A percentile compares a stretch with the other conserved stretches of the same genome.
Conservation (phyloP, 2,113 vertebrate species). For the Dasyprocta punctata region DNA sequence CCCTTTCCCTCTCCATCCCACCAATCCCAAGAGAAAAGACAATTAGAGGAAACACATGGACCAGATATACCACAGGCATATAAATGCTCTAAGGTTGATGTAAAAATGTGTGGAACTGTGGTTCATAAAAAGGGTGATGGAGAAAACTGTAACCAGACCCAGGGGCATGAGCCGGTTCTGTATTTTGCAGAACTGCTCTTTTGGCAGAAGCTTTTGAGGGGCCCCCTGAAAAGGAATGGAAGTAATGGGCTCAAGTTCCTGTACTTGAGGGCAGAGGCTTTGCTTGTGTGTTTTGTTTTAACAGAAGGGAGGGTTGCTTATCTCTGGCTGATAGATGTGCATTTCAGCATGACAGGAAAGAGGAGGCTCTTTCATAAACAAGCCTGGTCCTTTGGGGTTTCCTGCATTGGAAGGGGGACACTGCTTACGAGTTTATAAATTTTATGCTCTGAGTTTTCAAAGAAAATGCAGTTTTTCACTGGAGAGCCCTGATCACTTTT, state of each 20-base stretch:
- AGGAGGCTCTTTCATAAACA: conserved; percentile 76
- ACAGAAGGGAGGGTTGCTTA: conserved; percentile 71
- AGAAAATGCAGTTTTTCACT: conserved; percentile 38
- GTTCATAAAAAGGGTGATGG: conserved; percentile 74
- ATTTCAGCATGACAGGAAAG: conserved; percentile 78
- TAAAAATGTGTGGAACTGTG: not conserved
- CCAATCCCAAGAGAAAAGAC: conserved; percentile 53
- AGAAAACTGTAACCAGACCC: conserved; percentile 66
- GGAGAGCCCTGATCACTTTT: conserved; percentile 30
- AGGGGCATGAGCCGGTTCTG: conserved; percentile 46
- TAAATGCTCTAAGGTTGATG: conserved; percentile 41
- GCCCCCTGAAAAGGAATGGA: conserved; percentile 84
- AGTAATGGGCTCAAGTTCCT: conserved; percentile 13
- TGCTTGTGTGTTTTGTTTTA: conserved; percentile 3
- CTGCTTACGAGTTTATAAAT: not conserved
- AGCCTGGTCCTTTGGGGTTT: conserved; percentile 50
- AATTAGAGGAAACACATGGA: conserved; percentile 65
- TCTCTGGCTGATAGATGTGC: conserved; percentile 72
- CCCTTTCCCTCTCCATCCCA: not conserved
- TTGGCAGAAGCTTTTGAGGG: conserved; percentile 87
- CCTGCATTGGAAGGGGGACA: not conserved
- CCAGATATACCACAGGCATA: not conserved
- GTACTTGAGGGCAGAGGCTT: conserved; percentile 50
- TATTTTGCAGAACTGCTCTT: conserved; percentile 78
- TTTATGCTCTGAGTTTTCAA: conserved; percentile 11